A percentile compares a stretch with the other conserved stretches of the same genome.
phyloP scores from a whole-genome alignment of 1,140 invertebrate genomes.

The Ylistrum balloti region DNA sequence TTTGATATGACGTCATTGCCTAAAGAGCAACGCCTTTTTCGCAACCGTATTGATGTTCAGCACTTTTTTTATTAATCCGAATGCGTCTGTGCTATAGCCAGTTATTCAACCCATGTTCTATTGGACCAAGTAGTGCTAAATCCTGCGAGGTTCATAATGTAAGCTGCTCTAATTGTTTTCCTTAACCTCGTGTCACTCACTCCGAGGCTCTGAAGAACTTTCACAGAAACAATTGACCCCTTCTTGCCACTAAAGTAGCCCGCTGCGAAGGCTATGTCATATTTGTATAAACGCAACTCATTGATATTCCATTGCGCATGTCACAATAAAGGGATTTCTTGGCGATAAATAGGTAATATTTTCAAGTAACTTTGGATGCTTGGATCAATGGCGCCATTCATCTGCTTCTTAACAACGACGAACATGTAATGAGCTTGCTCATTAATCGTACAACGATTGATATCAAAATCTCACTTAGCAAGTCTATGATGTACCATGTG shows the following conservation, averaged over 20 bases:
- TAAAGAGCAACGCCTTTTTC: neutral
- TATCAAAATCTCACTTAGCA: neutral
- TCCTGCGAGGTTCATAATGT: neutral
- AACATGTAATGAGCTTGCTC: neutral
- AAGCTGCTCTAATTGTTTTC: neutral
- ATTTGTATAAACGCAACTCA: neutral
- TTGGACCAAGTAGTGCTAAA: neutral
- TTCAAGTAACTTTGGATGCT: neutral
- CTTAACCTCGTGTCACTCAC: neutral
- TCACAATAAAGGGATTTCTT: neutral
- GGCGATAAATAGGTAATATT: neutral
- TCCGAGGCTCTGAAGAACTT: neutral
- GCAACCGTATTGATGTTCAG: neutral
- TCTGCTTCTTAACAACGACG: neutral
- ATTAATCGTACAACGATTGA: neutral
- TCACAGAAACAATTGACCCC: slow-evolving; percentile 3
- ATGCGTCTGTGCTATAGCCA: neutral
- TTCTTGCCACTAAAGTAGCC: neutral
- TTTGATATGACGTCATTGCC: neutral
- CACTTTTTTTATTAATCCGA: neutral
- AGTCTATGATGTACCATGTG: neutral
- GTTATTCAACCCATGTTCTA: neutral
- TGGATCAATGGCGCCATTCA: neutral
- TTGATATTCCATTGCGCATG: neutral
- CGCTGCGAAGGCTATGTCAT: neutral